Evolutionary conservation across 2,888 invertebrate genomes (phyloP), one percentile per base, ranked within the genome.

Genomic region (Cosmorhoe ocellata): DNA sequence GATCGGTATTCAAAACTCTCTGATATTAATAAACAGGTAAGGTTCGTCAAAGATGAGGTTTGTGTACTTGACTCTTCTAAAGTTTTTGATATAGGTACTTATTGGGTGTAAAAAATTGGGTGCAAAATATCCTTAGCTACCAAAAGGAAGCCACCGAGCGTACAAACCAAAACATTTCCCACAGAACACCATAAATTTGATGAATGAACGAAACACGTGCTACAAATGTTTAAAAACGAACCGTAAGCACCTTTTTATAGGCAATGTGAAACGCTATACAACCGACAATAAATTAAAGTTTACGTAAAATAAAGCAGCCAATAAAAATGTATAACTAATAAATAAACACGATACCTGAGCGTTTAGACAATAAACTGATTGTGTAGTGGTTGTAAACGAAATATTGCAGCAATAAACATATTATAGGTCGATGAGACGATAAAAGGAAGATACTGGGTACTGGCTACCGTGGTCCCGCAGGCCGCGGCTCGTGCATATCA

Each of bases 321-420:
- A 89, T 90, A 90, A 90, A 90, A 90, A 87, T 88, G 89, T 90
- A 89, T 89, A 89, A 88, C 86, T 89, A 90, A 89, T 89, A 90
- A 90, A 89, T 89, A 87, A 89, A 89, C 87, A 89, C 83, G 84
- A 86, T 88, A 90, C 89, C 90, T 89, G 88, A 79, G 81, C 80
- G 80, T 80, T 82, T 79, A 88, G 81, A 89, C 88, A 89, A 85
- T 88, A 89, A 90, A 90, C 84, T 64, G 76, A 84, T 84, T 81
- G 84, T 87, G 84, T 83, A 84, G 86, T 72, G 66, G 88, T 79
- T 83, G 84, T 89, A 88, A 90, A 89, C 87, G 76, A 88, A 90
- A 89, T 89, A 89, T 88, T 87, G 87, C 86, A 75, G 79, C 84
- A 89, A 88, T 89, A 89, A 90, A 90, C 87, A 85, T 82, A 86